Base-by-base conservation (phyloP, 2,888 invertebrate species). In the Lepeophtheirus nordmannii region DNA sequence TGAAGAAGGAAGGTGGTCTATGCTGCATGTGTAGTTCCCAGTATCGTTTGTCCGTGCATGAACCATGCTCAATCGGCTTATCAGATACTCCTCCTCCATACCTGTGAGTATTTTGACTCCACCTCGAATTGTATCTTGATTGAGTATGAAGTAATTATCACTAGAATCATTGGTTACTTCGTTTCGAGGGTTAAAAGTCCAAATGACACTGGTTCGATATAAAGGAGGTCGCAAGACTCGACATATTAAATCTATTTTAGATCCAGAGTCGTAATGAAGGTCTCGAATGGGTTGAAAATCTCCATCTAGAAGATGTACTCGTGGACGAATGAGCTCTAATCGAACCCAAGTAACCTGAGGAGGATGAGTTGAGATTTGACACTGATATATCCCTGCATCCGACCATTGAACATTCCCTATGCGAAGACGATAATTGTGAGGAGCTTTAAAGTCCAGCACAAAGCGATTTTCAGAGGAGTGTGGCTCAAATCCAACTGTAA, bases 11-110 rank as follows among this genome's bases (percentile, higher is more conserved):
- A 63, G 14, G 1, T 17, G n/a, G 2, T 53, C 53, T 22, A 63
- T 46, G 40, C 63, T 46, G 37, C 63, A 63, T 9, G 63, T 63
- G 63, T 63, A 63, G 38, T 63, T 63, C n/a, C 63, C 63, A 10
- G 63, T 38, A n/a, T 63, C 63, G 14, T 41, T 46, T 11, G 38
- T 22, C 20, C 17, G 9, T 7, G 63, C 63, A 20, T 22, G 23
- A 38, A 22, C 63, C 56, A 63, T 22, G 63, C 56, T 56, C n/a
- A 63, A n/a, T n/a, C 53, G 56, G 11, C 37, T 30, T 10, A 63
- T 23, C 14, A 63, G 56, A 30, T 30, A 56, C 17, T 53, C 38
- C 8, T 23, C 56, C 10, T 63, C 63, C 56, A 46, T 46, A 20
- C 63, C 63, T 9, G 63, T 63, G 53, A 46, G 46, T n/a, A 63